Evolutionary conservation across 2,113 vertebrate genomes (phyloP), one percentile per base, ranked within the genome.

Genomic region (Odocoileus virginianus): DNA sequence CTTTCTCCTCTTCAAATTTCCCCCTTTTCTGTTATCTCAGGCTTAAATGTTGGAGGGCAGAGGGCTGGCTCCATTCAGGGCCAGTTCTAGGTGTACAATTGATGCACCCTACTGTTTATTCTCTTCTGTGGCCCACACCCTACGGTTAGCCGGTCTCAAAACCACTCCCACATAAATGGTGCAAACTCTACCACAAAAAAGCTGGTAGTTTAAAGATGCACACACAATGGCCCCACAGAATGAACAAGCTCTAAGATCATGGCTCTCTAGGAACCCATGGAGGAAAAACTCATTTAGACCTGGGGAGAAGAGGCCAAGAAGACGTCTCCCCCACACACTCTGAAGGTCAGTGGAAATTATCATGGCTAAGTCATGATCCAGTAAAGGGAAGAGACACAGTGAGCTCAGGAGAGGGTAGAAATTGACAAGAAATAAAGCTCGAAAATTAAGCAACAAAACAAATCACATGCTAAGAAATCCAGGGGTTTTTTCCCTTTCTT

Each of bases 161-260:
- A n/a, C n/a, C 36, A 33, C 23, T 50, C 2, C 11, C 50, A 43
- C 36, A 13, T 57, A 47, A 36, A 50, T 2, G 28, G 45, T 21
- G 3, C 15, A 40, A 16, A 30, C 81, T 40, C 57, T 7, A 52
- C 36, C 54, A 36, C 33, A 33, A 23, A 52, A 52, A 16, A 36
- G 4, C 7, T 45, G n/a, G 23, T 19, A 27, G 33, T 1, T 40
- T 15, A 47, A 21, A 60, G n/a, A 33, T 28, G 2, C 19, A 8
- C 1, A 16, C 30, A 33, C 25, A 40, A 15, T 9, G 36, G 23
- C 7, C n/a, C 45, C 0, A 2, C 0, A 30, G 60, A 71, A 13
- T 4, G n/a, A 33, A 12, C 14, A 16, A 14, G 15, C n/a, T 84
- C 76, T 21, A 10, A 45, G 16, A 28, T 8, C 28, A 12, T 3